Evolutionary conservation across 2,797 vertebrate species (phyloP), one percentile per base, ranked within the genome.

Genomic region (Syndactyla subalaris): DNA sequence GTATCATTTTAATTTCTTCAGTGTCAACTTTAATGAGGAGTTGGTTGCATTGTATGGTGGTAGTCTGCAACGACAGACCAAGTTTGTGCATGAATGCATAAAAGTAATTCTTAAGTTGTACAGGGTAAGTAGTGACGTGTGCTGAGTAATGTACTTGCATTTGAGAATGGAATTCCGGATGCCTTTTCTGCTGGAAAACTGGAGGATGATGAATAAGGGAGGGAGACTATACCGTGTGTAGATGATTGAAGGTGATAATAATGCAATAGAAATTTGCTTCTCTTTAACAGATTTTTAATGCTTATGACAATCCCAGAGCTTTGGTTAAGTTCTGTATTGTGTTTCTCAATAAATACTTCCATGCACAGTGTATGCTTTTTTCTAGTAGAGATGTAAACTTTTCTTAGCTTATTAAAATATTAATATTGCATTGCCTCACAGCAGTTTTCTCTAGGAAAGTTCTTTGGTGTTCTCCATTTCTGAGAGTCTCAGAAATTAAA

Each of bases 1-100:
- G 32, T 96, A 99, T 96, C 99, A 99, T 95, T 98, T 99, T 85
- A 98, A 99, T 89, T 98, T 99, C 94, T 99, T 99, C 97, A 99
- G 98, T 4, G 98, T 99, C 90, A 99, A 99, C 97, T 99, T 99
- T 96, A 99, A 99, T 3, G 99, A 99, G 95, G 99, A 99, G 95
- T 97, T 99, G 91, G 99, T 99, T 97, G 99, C 99, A 0, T 90
- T 99, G 9, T 99, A 99, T 19, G 99, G 99, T 8, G 99, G 99
- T 78, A 99, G 99, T 92, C 97, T 99, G 91, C 98, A 97, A 48
- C 98, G 96, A 51, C 99, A 99, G 97, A 99, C 99, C 0, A 98
- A 97, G 93, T 99, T 99, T 97, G 98, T 99, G 62, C 98, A 99
- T 6, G 99, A 99, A 85, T 99, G 99, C 98, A 99, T 99, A 76